Base-by-base conservation (phyloP, 2,113 vertebrate genomes). In the Ranitomeya imitator region DNA sequence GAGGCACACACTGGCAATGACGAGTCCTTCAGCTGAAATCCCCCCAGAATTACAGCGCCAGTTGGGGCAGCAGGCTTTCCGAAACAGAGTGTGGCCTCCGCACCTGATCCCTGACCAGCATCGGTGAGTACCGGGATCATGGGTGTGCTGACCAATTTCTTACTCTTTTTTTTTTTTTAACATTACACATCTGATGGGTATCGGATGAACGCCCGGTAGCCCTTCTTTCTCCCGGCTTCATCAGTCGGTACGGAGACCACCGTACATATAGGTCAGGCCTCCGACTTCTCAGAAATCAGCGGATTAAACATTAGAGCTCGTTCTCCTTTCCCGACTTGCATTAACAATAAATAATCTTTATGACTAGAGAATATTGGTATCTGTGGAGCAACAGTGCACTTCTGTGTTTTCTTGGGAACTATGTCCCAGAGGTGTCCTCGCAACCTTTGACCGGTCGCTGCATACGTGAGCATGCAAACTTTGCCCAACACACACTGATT, bases 1-100 rank as follows among this genome's bases (percentile, higher is more conserved):
- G 96, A 97, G 98, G 91, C 98, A 99, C 95, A 99, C 98, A 94
- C 97, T 98, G 96, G 96, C 96, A 92, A 97, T 94, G 96, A 98
- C 97, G 95, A 97, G 95, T 94, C 94, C 97, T 94, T 96, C 95
- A 93, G 95, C 95, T 92, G 97, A 99, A 95, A 96, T 98, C 94
- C 96, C 96, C 89, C 94, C 96, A 94, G 98, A 99, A 93, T 95
- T 96, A 90, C 98, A 98, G 94, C 97, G 97, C 94, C 95, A 96
- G 94, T 94, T 96, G 92, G 96, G 95, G 95, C 95, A 97, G 93
- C 79, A 83, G 54, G 94, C 96, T 94, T 96, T 96, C 94, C 96
- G 98, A 92, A 95, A 97, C 95, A 96, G 98, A 96, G 96, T 94
- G 94, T 99, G 98, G 98, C 97, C 94, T 91, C 92, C 95, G 89